Base-by-base conservation (phyloP, 2,113 vertebrate species). In the Egretta garzetta region DNA sequence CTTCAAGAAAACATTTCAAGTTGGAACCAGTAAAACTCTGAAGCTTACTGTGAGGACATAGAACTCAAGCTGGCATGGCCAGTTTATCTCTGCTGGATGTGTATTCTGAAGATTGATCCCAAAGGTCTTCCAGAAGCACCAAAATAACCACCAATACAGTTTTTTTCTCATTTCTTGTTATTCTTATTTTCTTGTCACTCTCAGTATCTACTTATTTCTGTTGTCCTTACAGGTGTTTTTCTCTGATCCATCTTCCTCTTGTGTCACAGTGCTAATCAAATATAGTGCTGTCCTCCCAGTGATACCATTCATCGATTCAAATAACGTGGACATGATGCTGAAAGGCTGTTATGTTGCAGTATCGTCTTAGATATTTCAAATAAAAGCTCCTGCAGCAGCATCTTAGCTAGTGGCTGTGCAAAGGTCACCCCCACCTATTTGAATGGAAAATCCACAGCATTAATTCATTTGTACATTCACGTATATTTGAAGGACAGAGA, bases 291-390 rank as follows among this genome's bases (percentile, higher is more conserved):
- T 35, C 20, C 28, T 53, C 21, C 18, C 14, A 28, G 32, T 63
- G 37, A 56, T 27, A 74, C 9, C 16, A 3, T 37, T 66, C 4
- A 1, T 59, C 67, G 64, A 14, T 26, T 64, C 23, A 5, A 50
- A 50, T 11, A 35, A 35, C 0, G 0, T 10, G 17, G 33, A 37
- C 35, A 3, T 2, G 14, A 33, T 27, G 6, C 26, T 82, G 5
- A 4, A 71, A 89, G 39, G 41, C 9, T 39, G 12, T 60, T 37
- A 22, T 3, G 5, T 67, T 62, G 64, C 28, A 67, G 9, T 3
- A 23, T 23, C 47, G 23, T 17, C 13, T 43, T 26, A 59, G 4
- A 10, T 37, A 47, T 67, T 81, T 39, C 70, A 82, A 87, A 72
- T 18, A 43, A 45, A 59, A 86, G 13, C 17, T 55, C 45, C 37